These are phyloP conservation scores for Nothoprocta pentlandii DNA, from an alignment of 2,113 vertebrate genomes.

Conservation along the genomic window DNA sequence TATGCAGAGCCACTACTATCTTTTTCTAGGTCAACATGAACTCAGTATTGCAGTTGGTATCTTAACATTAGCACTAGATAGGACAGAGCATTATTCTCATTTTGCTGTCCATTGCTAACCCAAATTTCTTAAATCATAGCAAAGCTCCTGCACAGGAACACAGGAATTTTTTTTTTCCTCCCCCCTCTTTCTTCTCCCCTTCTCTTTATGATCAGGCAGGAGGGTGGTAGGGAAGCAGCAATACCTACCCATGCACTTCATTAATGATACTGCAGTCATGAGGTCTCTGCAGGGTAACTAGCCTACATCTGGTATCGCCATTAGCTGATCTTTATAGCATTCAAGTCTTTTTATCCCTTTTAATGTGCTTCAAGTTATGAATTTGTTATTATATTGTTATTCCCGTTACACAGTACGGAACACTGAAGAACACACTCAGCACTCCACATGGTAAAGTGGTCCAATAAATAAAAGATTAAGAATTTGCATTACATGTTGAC, in stretches of 20 bases:
- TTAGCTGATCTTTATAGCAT: too few species aligned
- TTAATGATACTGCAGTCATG: not conserved
- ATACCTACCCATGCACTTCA: not conserved
- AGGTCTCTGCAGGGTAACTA: not conserved
- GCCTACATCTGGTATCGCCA: not conserved
- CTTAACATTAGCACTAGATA: not conserved
- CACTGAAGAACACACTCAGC: too few species aligned
- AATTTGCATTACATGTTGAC: not conserved
- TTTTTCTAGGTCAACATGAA: constrained; percentile 10
- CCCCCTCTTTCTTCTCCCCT: too few species aligned
- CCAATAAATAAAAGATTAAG: not conserved
- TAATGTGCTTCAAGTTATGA: too few species aligned
- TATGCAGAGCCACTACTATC: not conserved
- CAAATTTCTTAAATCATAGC: not conserved
- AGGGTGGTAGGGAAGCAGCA: not conserved
- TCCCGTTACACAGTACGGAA: too few species aligned
- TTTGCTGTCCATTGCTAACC: not conserved
- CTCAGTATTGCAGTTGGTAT: not conserved
- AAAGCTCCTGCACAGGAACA: too few species aligned
- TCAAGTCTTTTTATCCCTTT: too few species aligned
- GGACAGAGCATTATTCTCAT: not conserved
- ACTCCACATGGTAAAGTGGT: too few species aligned
- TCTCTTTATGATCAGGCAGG: too few species aligned
- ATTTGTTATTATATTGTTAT: too few species aligned
- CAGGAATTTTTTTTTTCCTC: too few species aligned